Evolutionary conservation across 2,113 vertebrate genomes (phyloP).

Genomic region (Nothobranchius furzeri): DNA sequence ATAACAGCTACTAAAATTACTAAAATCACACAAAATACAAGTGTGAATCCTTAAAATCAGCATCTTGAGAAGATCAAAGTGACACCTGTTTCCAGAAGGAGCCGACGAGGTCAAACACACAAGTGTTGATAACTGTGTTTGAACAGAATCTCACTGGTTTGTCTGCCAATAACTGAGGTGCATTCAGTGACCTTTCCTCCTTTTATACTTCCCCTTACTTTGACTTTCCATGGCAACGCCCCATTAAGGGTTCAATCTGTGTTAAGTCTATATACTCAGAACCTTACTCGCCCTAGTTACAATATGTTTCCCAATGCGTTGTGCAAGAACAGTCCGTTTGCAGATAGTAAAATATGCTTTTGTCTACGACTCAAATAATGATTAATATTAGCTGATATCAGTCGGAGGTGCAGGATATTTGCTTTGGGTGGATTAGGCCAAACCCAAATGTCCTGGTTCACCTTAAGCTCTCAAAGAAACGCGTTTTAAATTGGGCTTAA

Average conservation of each 20-base stretch:
- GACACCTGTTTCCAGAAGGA: neutral
- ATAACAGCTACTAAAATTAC: neutral
- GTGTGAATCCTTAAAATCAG: neutral
- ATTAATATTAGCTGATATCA: slow-evolving; percentile 10
- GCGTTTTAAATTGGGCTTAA: neutral
- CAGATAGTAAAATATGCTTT: slow-evolving; percentile 33
- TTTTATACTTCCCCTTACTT: slow-evolving; percentile 52
- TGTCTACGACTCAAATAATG: slow-evolving; percentile 23
- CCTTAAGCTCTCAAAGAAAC: neutral
- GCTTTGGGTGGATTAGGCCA: slow-evolving; percentile 19
- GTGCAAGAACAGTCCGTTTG: slow-evolving; percentile 40
- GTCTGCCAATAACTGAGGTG: slow-evolving; percentile 8
- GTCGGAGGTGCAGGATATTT: slow-evolving; percentile 27
- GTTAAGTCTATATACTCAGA: slow-evolving; percentile 42
- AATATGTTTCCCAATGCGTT: slow-evolving; percentile 49
- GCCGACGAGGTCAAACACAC: neutral
- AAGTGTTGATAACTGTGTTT: neutral
- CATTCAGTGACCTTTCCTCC: slow-evolving; percentile 8
- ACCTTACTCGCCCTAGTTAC: slow-evolving; percentile 11
- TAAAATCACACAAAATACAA: neutral
- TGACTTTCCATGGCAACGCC: slow-evolving; percentile 35
- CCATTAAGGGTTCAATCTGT: slow-evolving; percentile 17
- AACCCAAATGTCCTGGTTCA: neutral
- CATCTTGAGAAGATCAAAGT: neutral
- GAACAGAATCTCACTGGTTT: slow-evolving; percentile 25